phyloP scores from a whole-genome alignment of 2,888 invertebrate genomes.

The Hyposoter dolosus region DNA sequence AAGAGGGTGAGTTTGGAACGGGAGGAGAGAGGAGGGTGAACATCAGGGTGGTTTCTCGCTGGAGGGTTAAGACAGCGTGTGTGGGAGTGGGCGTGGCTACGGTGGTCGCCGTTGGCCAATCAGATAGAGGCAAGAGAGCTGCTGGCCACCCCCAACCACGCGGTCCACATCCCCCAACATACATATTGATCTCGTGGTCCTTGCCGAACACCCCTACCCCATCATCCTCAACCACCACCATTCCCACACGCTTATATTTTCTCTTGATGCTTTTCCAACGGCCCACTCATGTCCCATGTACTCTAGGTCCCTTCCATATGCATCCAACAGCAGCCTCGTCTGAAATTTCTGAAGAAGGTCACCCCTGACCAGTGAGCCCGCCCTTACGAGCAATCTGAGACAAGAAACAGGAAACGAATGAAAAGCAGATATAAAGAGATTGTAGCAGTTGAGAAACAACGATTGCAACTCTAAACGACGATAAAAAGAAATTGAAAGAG shows the following conservation, averaged over 20 bases:
- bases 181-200: slow-evolving; percentile 85
- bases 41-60: slow-evolving; percentile 74
- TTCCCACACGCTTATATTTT: slow-evolving; percentile 56
- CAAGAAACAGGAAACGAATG: neutral
- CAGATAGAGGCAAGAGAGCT: slow-evolving; percentile 78
- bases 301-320: neutral
- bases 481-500: neutral
- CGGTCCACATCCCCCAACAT: slow-evolving; percentile 84
- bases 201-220: slow-evolving; percentile 77
- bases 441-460: neutral
- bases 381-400: neutral
- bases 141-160: slow-evolving; percentile 84
- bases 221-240: slow-evolving; percentile 56
- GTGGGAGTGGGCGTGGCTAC: slow-evolving; percentile 84
- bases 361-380: slow-evolving; percentile 74
- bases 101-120: slow-evolving; percentile 84
- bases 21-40: slow-evolving; percentile 67
- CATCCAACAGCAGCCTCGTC: neutral
- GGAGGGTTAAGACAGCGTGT: slow-evolving; percentile 84
- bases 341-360: slow-evolving; percentile 66
- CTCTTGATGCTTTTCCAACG: slow-evolving; percentile 25
- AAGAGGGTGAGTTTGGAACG: slow-evolving; percentile 66
- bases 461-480: neutral
- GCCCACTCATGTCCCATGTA: slow-evolving; percentile 26
- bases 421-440: neutral